Percentiles rank a stretch among this genome's conserved stretches.
phyloP scores from a whole-genome alignment of 2,797 vertebrate genomes.

The Helostoma temminkii region DNA sequence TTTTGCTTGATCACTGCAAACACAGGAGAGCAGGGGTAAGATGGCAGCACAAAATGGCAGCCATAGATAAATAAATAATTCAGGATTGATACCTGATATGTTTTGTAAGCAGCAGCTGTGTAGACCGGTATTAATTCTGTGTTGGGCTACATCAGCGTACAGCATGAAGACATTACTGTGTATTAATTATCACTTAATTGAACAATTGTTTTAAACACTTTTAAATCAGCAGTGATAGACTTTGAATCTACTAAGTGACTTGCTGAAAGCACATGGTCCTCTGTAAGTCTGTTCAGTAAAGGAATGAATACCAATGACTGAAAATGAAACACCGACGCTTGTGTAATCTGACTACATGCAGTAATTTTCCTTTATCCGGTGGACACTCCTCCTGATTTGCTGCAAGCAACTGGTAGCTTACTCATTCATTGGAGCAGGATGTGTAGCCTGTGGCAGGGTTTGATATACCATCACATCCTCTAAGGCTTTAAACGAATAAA shows the following conservation, averaged over 20 bases:
- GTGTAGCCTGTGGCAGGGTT: not conserved
- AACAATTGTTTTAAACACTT: not conserved
- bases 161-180: not conserved
- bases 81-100: slow-evolving; percentile 37
- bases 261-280: not conserved
- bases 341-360: slow-evolving; percentile 12
- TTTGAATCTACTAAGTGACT: not conserved
- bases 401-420: slow-evolving; percentile 69
- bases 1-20: not conserved
- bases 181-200: not conserved
- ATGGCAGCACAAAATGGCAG: slow-evolving; percentile 70
- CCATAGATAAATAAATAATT: slow-evolving; percentile 65
- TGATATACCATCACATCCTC: not conserved
- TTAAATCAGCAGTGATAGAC: not conserved
- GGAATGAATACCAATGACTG: not conserved
- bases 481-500: no score
- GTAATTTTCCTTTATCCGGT: slow-evolving; percentile 54
- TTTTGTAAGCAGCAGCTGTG: not conserved
- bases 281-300: not conserved
- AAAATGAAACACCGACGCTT: not conserved
- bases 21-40: not conserved
- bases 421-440: not conserved
- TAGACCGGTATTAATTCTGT: not conserved
- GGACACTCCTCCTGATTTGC: slow-evolving; percentile 64
- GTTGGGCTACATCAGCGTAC: not conserved